Evolutionary conservation across 2,113 vertebrate genomes (phyloP).

Genomic region (Nothoprocta pentlandii): DNA sequence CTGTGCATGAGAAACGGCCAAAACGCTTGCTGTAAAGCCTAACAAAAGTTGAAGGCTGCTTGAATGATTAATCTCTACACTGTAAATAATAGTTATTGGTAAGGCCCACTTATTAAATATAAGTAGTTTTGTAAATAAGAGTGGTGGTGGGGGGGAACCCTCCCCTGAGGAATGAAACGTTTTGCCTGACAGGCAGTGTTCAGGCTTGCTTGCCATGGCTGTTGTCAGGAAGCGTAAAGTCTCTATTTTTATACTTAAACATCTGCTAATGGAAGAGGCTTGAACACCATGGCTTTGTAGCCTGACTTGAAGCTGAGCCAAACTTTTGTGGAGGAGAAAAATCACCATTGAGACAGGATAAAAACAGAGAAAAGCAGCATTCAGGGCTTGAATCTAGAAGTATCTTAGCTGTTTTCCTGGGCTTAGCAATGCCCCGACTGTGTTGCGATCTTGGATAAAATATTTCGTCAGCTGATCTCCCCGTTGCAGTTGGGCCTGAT

Average conservation of each 20-base stretch:
- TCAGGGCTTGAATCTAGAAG: neutral
- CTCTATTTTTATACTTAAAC: neutral
- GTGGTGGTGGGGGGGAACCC: neutral
- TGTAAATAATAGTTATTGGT: neutral
- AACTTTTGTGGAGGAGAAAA: neutral
- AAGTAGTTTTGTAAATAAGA: neutral
- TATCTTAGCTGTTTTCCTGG: neutral
- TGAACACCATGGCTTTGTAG: neutral
- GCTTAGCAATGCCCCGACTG: neutral
- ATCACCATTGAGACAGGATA: neutral
- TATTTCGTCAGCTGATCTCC: neutral
- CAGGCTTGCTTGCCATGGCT: rapidly evolving
- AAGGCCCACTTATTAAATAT: too few species aligned
- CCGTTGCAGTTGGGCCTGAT: neutral
- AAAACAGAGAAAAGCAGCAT: neutral
- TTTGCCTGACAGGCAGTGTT: neutral
- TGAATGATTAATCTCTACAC: neutral
- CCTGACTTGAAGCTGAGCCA: neutral
- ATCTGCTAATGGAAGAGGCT: neutral
- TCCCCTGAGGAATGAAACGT: neutral
- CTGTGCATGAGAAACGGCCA: neutral
- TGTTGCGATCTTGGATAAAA: neutral
- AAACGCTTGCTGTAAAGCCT: neutral
- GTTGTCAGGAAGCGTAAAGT: neutral
- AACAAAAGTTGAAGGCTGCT: neutral